Base-by-base conservation (phyloP, 2,888 invertebrate genomes). In the Yponomeuta plumbellus region DNA sequence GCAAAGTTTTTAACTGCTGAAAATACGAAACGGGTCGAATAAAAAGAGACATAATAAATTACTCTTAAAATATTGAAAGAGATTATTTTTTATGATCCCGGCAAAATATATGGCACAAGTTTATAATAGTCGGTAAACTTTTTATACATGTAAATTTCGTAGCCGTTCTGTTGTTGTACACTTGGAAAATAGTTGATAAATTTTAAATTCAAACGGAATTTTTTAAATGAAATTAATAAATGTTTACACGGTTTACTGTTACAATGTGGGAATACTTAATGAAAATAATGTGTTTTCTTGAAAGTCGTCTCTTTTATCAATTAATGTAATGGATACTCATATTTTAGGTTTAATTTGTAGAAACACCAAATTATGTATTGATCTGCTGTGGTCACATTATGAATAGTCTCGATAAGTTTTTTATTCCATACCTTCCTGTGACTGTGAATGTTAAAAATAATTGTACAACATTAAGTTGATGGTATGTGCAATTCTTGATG, bases 341-440 rank as follows among this genome's bases (percentile, higher is more conserved):
- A 80, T 73, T 70, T 68, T 80, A 83, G 76, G 71, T 80, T 83
- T 85, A 81, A 80, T 86, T 85, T 85, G 79, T 87, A 85, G 82
- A 68, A 83, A 86, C 84, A 87, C 85, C 84, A 84, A 84, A 75
- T 79, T 71, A 75, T 83, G 80, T 81, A 77, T 80, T 77, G 72
- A 76, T 83, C 78, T 83, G 78, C 44, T 52, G 44, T 52, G 44
- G 34, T 34, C 34, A 34, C 17, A 17, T 52, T 52, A 17, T 52
- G 74, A 73, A 79, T 78, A 77, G 73, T 79, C 22, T 78, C 76
- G 76, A 83, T 85, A 86, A 83, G 82, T 89, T 91, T 90, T 88
- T 80, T 89, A 88, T 90, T 86, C 88, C 86, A 81, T 84, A 86
- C 86, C 85, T 90, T 88, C 88, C 90, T 88, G 88, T 89, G 89